phyloP scores from a whole-genome alignment of 2,113 vertebrate species.

The Cynocephalus volans region DNA sequence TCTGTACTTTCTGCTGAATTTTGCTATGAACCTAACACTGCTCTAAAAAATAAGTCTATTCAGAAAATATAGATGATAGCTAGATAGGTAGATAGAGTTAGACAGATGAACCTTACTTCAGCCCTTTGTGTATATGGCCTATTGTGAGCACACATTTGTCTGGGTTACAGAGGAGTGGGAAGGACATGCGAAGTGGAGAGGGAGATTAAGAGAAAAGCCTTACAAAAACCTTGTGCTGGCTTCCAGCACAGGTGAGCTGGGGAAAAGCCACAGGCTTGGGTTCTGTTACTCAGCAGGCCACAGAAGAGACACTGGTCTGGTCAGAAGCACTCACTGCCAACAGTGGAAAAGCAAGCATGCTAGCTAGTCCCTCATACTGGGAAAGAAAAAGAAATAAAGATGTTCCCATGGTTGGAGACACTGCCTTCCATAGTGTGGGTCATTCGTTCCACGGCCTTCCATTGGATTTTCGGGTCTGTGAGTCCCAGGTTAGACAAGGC shows the following conservation, averaged over 20 bases:
- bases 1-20: neutral
- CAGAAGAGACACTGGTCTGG: neutral
- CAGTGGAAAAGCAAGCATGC: neutral
- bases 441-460: neutral
- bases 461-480: neutral
- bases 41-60: conserved; percentile 6
- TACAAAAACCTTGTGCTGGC: neutral
- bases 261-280: neutral
- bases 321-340: neutral
- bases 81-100: too few species aligned
- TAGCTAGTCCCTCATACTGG: neutral
- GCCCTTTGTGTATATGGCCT: neutral
- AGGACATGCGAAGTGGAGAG: neutral
- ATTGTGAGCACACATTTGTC: neutral
- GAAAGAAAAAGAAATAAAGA: neutral
- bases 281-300: neutral
- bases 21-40: neutral
- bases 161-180: neutral
- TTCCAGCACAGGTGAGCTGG: neutral
- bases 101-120: neutral
- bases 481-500: neutral
- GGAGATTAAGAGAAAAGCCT: neutral
- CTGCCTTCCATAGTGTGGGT: too few species aligned
- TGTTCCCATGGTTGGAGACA: neutral
- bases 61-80: too few species aligned